These are phyloP conservation scores for Drosophila heteroneura DNA, from an alignment of 2,888 invertebrate genomes.

Conservation along the genomic window DNA sequence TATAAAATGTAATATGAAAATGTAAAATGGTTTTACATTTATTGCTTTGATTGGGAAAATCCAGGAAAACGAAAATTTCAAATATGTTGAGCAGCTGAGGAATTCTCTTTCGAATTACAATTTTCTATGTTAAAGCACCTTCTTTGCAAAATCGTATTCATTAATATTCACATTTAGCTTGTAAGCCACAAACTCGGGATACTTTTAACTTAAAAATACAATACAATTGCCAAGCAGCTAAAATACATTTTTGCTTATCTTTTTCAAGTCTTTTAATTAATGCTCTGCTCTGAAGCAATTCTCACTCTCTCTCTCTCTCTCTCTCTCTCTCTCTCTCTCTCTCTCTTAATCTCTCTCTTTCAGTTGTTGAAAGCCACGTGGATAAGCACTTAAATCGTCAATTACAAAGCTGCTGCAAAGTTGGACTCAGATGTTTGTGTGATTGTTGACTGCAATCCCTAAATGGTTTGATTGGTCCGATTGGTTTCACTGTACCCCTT, in stretches of 20 bases:
- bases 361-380: constrained; percentile 4
- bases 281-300: neutral
- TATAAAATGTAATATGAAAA: neutral
- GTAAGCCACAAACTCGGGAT: neutral
- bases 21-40: neutral
- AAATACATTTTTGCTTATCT: neutral
- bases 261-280: neutral
- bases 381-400: constrained; percentile 23
- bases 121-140: neutral
- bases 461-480: constrained; percentile 35
- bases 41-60: neutral
- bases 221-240: neutral
- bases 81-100: neutral
- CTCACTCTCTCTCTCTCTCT: neutral
- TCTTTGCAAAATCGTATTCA: neutral
- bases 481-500: neutral
- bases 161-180: neutral
- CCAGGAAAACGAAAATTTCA: neutral
- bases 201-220: neutral
- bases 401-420: constrained; percentile 28
- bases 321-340: neutral
- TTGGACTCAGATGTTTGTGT: constrained; percentile 1
- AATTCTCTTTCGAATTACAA: neutral
- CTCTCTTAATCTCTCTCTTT: neutral
- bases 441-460: constrained; percentile 25